These are phyloP conservation scores for Scotopteryx bipunctaria DNA, from an alignment of 2,888 invertebrate genomes.

Conservation along the genomic window DNA sequence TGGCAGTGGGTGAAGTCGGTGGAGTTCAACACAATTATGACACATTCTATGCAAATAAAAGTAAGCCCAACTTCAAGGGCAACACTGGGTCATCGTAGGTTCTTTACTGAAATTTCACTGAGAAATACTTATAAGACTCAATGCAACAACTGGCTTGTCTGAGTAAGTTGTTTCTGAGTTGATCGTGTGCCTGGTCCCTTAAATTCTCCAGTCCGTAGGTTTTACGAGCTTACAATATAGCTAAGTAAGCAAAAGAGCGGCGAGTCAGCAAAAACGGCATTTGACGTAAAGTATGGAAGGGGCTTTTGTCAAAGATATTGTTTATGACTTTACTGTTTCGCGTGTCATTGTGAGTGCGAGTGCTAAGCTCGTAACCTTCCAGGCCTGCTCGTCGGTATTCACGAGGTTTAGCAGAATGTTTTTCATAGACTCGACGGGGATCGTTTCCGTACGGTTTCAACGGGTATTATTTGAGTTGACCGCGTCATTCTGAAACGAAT, in stretches of 20 bases:
- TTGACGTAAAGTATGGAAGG: constrained; percentile 24
- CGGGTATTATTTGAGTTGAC: too few relatives aligned
- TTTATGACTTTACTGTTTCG: constrained; percentile 30
- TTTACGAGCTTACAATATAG: constrained; percentile 32
- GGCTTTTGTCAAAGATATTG: constrained; percentile 30
- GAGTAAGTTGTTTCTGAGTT: background rate
- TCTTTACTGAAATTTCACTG: too few relatives aligned
- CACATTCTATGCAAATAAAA: too few relatives aligned
- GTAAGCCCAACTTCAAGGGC: too few relatives aligned
- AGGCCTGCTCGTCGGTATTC: background rate
- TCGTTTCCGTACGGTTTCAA: too few relatives aligned
- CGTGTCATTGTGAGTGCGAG: constrained; percentile 18
- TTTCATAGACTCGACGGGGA: too few relatives aligned
- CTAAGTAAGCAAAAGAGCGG: constrained; percentile 28
- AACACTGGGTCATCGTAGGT: too few relatives aligned
- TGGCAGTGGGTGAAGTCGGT: too few relatives aligned
- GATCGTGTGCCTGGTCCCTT: constrained; percentile 6
- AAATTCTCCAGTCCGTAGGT: constrained; percentile 15
- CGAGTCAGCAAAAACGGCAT: constrained; percentile 28
- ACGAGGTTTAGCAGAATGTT: background rate
- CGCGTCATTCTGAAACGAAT: too few relatives aligned
- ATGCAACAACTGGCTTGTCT: too few relatives aligned
- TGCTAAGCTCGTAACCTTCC: constrained; percentile 21
- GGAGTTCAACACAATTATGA: too few relatives aligned
- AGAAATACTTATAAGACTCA: too few relatives aligned